Base-by-base conservation (phyloP, 2,888 invertebrate genomes). In the Neoscelio sp. region DNA sequence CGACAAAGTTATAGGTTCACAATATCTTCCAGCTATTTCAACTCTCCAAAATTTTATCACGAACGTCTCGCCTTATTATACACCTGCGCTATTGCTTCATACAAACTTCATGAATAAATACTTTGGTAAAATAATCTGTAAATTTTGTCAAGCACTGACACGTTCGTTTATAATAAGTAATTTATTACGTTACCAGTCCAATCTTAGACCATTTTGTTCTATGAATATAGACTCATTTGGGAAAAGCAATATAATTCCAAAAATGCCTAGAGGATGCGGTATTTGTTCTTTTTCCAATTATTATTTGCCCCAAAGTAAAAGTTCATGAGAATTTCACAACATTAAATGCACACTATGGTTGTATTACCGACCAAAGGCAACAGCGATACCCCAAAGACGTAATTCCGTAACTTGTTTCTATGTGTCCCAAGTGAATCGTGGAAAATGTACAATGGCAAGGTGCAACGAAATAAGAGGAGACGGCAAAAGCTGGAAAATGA, bases 371-470 rank as follows among this genome's bases (percentile, higher is more conserved):
- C 48, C 28, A 40, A 48, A 46, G 12, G 28, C 42, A 67, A 30
- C 65, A 23, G 74, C 40, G 50, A 74, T 74, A 67, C 58, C 74
- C 65, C 56, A 52, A 74, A 65, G 74, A 68, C 74, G 70, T 60
- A 70, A 75, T 75, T 75, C 54, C 70, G 60, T 75, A 71, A 79
- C 75, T 79, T 64, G 76, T 71, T 71, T 76, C 67, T 71, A 79
- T 62, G 62, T 28, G 62, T 71, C 75, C 71, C 79, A 18, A 42
- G 62, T 60, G 79, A 62, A 71, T 67, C 54, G 52, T 54, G 48
- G 60, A 48, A 71, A 75, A 62, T 56, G 54, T 48, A 71, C 71
- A 68, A 68, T 75, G 67, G 44, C 52, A 52, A 75, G 60, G 50
- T 65, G 74, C 42, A 48, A 38, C 54, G 28, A 54, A 73, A 73